Conservation (phyloP, 1,140 invertebrate genomes). For the Dendrolimus punctatus region DNA sequence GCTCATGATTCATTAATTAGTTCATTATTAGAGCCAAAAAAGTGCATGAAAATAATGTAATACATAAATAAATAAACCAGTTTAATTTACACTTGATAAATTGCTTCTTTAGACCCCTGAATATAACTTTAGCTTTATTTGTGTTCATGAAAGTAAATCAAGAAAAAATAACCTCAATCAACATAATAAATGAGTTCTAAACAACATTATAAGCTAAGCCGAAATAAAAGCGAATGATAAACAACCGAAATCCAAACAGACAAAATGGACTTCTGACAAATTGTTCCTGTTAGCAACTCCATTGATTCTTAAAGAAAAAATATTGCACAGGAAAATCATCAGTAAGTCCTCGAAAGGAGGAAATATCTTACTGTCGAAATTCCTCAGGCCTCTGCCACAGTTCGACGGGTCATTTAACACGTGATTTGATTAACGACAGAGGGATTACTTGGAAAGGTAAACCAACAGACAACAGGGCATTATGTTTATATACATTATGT, state of each 20-base stretch:
- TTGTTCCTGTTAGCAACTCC: conserved; percentile 45
- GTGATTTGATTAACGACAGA: conserved; percentile 47
- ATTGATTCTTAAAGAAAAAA: conserved; percentile 55
- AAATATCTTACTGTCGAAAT: conserved; percentile 37
- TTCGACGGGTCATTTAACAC: conserved; percentile 43
- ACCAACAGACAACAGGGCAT: conserved; percentile 7
- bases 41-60: too few relatives aligned
- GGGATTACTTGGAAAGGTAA: conserved; percentile 16
- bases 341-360: conserved; percentile 29
- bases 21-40: too few relatives aligned
- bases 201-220: conserved; percentile 2
- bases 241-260: conserved; percentile 21
- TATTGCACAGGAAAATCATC: conserved; percentile 44
- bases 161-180: neutral
- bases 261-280: conserved; percentile 49
- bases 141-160: too few relatives aligned
- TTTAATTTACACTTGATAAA: too few relatives aligned
- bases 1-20: too few relatives aligned
- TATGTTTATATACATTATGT: conserved; percentile 2
- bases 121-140: too few relatives aligned
- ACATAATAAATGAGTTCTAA: neutral
- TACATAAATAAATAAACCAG: too few relatives aligned
- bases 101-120: too few relatives aligned
- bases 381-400: conserved; percentile 23
- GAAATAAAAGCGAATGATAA: conserved; percentile 18